Percentiles rank a stretch among this genome's conserved stretches.
Conservation (phyloP, 2,113 vertebrate species). For the Calypte anna region DNA sequence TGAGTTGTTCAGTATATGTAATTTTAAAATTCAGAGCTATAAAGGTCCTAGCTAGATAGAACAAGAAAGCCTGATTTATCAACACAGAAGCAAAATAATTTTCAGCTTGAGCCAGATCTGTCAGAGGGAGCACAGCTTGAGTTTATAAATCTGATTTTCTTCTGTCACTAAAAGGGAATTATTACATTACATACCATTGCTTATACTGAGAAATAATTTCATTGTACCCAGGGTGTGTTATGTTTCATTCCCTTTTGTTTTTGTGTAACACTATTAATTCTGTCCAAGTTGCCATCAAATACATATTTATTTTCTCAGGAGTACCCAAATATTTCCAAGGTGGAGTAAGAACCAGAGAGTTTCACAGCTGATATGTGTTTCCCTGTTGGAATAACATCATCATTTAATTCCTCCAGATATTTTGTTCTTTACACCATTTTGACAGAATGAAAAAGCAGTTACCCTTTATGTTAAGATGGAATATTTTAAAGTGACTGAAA, state of each 20-base stretch:
- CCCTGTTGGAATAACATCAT: constrained; percentile 77
- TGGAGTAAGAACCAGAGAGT: constrained; percentile 70
- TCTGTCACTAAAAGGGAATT: background rate
- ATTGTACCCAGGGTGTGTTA: constrained; percentile 60
- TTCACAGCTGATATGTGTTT: constrained; percentile 71
- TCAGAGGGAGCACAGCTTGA: background rate
- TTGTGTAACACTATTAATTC: constrained; percentile 26
- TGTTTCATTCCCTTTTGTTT: constrained; percentile 47
- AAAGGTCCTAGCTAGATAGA: background rate
- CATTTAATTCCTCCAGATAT: constrained; percentile 73
- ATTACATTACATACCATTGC: constrained; percentile 1
- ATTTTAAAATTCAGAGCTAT: background rate
- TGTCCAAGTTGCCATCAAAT: constrained; percentile 68
- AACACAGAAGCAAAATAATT: background rate
- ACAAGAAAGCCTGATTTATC: background rate
- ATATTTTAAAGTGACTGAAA: background rate
- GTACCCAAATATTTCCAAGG: constrained; percentile 75
- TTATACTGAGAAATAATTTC: constrained; percentile 59
- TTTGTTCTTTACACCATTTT: constrained; percentile 60
- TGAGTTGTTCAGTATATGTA: background rate
- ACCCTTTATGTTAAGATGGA: background rate
- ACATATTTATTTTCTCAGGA: constrained; percentile 74
- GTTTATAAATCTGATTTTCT: background rate
- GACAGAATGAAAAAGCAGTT: background rate
- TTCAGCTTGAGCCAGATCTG: background rate